Evolutionary conservation across 2,888 invertebrate genomes (phyloP), one percentile per base, ranked within the genome.

Genomic region (Sipha maydis): DNA sequence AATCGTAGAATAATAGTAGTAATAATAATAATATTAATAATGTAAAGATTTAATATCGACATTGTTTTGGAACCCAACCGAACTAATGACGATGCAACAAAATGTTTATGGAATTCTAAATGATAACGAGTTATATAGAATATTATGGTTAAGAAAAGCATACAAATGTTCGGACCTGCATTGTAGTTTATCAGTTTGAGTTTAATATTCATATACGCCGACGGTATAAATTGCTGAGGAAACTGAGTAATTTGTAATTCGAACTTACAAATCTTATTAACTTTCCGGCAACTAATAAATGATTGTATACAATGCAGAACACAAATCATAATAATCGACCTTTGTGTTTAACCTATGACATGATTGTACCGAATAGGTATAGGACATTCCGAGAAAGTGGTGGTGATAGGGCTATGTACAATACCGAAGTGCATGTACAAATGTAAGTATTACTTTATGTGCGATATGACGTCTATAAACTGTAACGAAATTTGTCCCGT

Each of bases 401-500:
- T 14, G 5, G 48, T 21, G 17, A 17, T 14, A n/a, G 48, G 14
- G 4, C 5, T 48, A 14, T 38, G 48, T 41, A 28, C 19, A 9
- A 31, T 34, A 34, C 17, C 34, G 34, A 3, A 19, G 38, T 75
- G 7, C 25, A 11, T 41, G 21, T 21, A 75, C 69, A 11, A 28
- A 61, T 41, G 41, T 38, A 76, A 76, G 41, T 75, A 84, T 84
- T 84, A 76, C 38, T 83, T 21, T 7, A 38, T 61, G 56, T 75
- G 38, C 41, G 56, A 83, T 75, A 61, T 61, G 38, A 21, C 61
- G 28, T 41, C 41, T 61, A 73, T 88, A 88, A 80, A 80, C 79
- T 28, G 86, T 88, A 80, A 88, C 75, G 80, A 82, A 88, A 88
- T 88, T 88, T 67, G 88, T 88, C 80, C 75, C 73, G 41, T 88